Evolutionary conservation across 2,113 vertebrate genomes (phyloP).

Genomic region (Cynopterus brachyotis): DNA sequence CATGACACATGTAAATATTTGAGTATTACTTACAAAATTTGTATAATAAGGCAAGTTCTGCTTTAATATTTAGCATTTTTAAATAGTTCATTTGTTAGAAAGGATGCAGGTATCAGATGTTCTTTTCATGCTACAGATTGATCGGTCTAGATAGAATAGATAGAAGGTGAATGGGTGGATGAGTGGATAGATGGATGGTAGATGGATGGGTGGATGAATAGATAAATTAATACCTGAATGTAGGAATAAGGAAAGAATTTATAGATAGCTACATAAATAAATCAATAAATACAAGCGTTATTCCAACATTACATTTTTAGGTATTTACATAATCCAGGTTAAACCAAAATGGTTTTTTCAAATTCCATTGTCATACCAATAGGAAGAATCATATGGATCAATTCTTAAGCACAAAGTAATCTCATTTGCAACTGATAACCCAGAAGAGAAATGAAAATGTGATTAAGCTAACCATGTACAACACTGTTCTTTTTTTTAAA

Average conservation of each 20-base stretch:
- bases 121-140: neutral
- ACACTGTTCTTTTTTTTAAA: slow-evolving; percentile 20
- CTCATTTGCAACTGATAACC: slow-evolving; percentile 23
- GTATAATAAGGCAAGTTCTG: neutral
- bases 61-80: neutral
- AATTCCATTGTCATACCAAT: neutral
- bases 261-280: neutral
- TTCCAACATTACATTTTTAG: neutral
- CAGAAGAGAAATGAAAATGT: slow-evolving; percentile 59
- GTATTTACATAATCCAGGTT: neutral
- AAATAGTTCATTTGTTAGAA: neutral
- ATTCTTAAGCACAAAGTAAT: slow-evolving; percentile 32
- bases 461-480: slow-evolving; percentile 65
- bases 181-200: neutral
- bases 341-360: neutral
- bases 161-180: neutral
- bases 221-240: neutral
- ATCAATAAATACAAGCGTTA: neutral
- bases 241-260: neutral
- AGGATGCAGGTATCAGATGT: neutral
- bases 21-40: neutral
- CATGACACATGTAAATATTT: neutral
- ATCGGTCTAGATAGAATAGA: neutral
- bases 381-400: neutral
- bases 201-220: neutral